phyloP scores from a whole-genome alignment of 1,140 invertebrate species.

The Tyrophagus putrescentiae region DNA sequence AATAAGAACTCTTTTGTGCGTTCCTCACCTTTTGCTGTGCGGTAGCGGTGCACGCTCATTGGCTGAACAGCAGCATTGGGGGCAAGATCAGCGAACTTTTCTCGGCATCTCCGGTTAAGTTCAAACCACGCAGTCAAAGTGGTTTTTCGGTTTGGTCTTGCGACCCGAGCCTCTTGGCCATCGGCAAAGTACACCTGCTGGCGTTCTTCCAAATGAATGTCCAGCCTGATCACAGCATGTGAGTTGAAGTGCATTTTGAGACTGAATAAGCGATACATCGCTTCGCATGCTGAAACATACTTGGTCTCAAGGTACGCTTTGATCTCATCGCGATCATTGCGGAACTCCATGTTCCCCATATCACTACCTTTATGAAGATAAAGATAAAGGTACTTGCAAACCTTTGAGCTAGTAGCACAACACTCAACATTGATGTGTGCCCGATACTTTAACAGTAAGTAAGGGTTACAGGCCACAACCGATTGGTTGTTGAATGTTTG shows the following conservation, averaged over 20 bases:
- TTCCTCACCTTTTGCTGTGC: too few relatives aligned
- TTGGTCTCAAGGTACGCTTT: conserved; percentile 23
- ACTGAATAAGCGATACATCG: conserved; percentile 25
- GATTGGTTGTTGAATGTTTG: conserved; percentile 27
- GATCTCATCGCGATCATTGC: conserved; percentile 27
- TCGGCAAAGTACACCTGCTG: conserved; percentile 30
- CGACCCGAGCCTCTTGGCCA: conserved; percentile 10
- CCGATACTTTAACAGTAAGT: conserved; percentile 28
- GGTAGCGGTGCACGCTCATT: too few relatives aligned
- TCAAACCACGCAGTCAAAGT: too few relatives aligned
- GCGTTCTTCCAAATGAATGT: conserved; percentile 37
- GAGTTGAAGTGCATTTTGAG: conserved; percentile 33
- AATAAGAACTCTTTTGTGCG: too few relatives aligned
- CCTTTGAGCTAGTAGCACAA: conserved; percentile 30
- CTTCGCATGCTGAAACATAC: conserved; percentile 28
- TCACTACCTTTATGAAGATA: conserved; percentile 33
- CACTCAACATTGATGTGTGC: conserved; percentile 32
- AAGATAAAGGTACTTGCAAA: conserved; percentile 32
- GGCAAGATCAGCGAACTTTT: too few relatives aligned
- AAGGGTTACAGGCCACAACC: conserved; percentile 31
- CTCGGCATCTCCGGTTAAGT: too few relatives aligned
- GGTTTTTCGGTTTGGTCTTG: too few relatives aligned
- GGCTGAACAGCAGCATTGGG: too few relatives aligned
- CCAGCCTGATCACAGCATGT: conserved; percentile 34
- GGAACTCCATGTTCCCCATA: conserved; percentile 22